These are phyloP conservation scores for Thunnus thynnus DNA, from an alignment of 2,113 vertebrate species.

Conservation along the genomic window DNA sequence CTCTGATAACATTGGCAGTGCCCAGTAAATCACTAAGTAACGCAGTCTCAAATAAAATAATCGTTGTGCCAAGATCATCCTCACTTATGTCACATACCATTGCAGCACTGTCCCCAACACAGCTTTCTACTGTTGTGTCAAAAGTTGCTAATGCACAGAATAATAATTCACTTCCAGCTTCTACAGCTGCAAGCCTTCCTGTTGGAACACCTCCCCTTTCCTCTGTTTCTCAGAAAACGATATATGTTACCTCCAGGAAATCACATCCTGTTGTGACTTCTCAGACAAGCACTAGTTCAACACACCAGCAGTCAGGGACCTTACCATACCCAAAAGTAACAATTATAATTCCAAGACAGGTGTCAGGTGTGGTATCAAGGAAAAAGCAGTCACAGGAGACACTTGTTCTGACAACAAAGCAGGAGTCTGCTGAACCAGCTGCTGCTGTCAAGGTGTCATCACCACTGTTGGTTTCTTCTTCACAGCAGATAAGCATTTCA, in stretches of 20 bases:
- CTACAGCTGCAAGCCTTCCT: not conserved
- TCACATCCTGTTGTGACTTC: not conserved
- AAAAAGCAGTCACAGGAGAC: not conserved
- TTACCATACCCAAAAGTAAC: slow-evolving; percentile 17
- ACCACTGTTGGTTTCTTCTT: not conserved
- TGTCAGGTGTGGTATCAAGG: slow-evolving; percentile 3
- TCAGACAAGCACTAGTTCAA: not conserved
- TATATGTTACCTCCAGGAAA: not conserved
- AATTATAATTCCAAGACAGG: slow-evolving; percentile 39
- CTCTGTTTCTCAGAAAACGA: slow-evolving; percentile 2
- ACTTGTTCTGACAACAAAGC: not conserved
- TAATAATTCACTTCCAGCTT: not conserved
- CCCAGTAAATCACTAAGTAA: not conserved
- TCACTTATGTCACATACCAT: not conserved
- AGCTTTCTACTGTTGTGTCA: not conserved
- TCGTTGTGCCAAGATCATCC: slow-evolving; percentile 31
- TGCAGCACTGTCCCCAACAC: not conserved
- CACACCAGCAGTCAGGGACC: not conserved
- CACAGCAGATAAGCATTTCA: slow-evolving; percentile 5
- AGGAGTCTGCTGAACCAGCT: not conserved
- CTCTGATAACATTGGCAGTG: no score
- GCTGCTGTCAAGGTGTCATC: not conserved
- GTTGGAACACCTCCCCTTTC: not conserved
- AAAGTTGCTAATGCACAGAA: not conserved
- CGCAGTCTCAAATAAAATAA: slow-evolving; percentile 11